phyloP scores from a whole-genome alignment of 2,113 vertebrate species.

The Ancistrus triradiatus region DNA sequence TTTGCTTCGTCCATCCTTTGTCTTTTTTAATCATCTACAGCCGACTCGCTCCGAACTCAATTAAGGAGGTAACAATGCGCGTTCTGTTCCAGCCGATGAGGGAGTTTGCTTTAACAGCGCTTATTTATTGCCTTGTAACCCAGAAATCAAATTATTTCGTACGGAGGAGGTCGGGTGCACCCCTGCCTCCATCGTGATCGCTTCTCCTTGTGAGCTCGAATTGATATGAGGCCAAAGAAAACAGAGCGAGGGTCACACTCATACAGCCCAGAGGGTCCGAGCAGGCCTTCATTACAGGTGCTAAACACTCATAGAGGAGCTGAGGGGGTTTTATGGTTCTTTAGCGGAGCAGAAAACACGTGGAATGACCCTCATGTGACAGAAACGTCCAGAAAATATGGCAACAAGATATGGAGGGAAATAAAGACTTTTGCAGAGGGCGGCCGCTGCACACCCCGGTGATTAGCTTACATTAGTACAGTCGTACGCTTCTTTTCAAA shows the following conservation, averaged over 20 bases:
- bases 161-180: slow-evolving; percentile 51
- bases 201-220: slow-evolving; percentile 54
- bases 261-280: slow-evolving; percentile 30
- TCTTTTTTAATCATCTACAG: slow-evolving; percentile 44
- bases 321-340: no score
- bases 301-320: slow-evolving; percentile 60
- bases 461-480: no score
- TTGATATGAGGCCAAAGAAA: slow-evolving; percentile 63
- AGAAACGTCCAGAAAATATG: no score
- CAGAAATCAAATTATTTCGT: slow-evolving; percentile 70
- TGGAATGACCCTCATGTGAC: no score
- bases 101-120: slow-evolving; percentile 59
- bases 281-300: slow-evolving; percentile 61
- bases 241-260: slow-evolving; percentile 16
- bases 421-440: no score
- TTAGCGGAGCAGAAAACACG: no score
- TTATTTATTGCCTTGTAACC: slow-evolving; percentile 71
- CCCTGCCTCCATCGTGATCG: slow-evolving; percentile 31
- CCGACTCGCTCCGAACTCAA: slow-evolving; percentile 60
- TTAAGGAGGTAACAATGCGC: slow-evolving; percentile 60
- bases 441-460: no score
- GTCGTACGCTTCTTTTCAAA: no score
- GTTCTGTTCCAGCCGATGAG: slow-evolving; percentile 53
- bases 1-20: slow-evolving; percentile 15
- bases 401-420: no score